Evolutionary conservation across 2,888 invertebrate genomes (phyloP), one percentile per base, ranked within the genome.

Genomic region (Perdita meconis): DNA sequence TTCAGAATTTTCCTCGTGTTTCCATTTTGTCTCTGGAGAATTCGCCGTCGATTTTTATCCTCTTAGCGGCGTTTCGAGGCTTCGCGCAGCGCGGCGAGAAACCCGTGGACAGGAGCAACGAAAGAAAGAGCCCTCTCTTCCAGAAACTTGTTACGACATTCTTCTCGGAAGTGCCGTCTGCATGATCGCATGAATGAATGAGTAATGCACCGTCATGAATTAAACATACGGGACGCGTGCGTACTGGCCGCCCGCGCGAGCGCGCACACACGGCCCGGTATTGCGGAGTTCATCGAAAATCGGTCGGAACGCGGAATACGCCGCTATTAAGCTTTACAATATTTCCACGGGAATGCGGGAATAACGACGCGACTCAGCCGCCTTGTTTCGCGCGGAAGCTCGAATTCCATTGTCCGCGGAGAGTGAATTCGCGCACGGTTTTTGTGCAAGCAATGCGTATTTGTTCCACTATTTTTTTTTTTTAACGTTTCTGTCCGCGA

Each of bases 171-270:
- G 82, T 81, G 67, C 75, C 81, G 81, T 79, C 77, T 55, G 78
- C 84, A 81, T 76, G 83, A 81, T 77, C 79, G 80, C 77, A 83
- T 74, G 83, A 85, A 86, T 86, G 86, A 86, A 86, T 82, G 86
- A 84, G 83, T 89, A 87, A 89, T 88, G 87, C 81, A 70, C 77
- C 64, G 76, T 73, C 83, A 88, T 89, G 89, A 89, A 89, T 89
- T 88, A 89, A 88, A 87, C 87, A 89, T 89, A 73, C 57, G 73
- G 85, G 78, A n/a, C 85, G 81, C 84, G 85, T 82, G 83, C 81
- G 75, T 78, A 64, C 64, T 47, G 22, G 24, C 22, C 60, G 8
- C 61, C n/a, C 51, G 47, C 68, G 42, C 40, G 36, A 38, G 42
- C 22, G 12, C 50, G 50, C 47, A 42, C 30, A 59, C 42, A 38